Percentiles rank a stretch among this genome's conserved stretches.
Evolutionary conservation across 2,888 invertebrate genomes (phyloP).

Genomic region (Therioaphis trifolii): DNA sequence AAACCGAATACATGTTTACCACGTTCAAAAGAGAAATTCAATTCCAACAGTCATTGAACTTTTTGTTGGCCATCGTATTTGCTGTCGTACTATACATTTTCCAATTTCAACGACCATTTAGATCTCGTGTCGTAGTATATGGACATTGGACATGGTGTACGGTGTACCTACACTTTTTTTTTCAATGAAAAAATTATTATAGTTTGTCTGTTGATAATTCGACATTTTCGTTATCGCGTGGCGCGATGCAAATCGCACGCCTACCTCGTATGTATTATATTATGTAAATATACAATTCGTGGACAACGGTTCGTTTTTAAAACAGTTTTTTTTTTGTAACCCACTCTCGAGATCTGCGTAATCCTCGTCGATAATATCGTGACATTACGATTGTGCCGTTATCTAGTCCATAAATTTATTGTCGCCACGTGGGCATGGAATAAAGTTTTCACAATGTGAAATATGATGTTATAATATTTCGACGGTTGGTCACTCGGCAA

Average conservation of each 20-base stretch:
- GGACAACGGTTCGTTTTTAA: not conserved
- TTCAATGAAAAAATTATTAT: not conserved
- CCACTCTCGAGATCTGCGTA: not conserved
- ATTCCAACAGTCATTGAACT: slow-evolving; percentile 8
- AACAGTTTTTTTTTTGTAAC: not conserved
- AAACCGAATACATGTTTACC: not conserved
- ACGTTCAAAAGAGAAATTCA: slow-evolving; percentile 7
- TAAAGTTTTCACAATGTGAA: not conserved
- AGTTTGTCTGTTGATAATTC: not conserved
- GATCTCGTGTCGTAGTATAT: too few species aligned
- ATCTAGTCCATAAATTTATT: slow-evolving; percentile 30
- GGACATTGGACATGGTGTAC: too few species aligned
- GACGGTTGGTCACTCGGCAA: not conserved
- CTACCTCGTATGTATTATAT: too few species aligned
- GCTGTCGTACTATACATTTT: too few species aligned
- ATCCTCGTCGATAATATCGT: not conserved
- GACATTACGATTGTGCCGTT: not conserved
- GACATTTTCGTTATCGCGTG: not conserved
- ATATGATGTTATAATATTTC: too few species aligned
- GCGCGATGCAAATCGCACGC: too few species aligned
- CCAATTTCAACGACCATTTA: not conserved
- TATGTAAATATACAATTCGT: too few species aligned
- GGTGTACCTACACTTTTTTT: not conserved
- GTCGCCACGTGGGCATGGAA: not conserved
- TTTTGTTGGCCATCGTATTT: not conserved